Evolutionary conservation across 2,888 invertebrate genomes (phyloP).

Genomic region (Melinaea menophilus): DNA sequence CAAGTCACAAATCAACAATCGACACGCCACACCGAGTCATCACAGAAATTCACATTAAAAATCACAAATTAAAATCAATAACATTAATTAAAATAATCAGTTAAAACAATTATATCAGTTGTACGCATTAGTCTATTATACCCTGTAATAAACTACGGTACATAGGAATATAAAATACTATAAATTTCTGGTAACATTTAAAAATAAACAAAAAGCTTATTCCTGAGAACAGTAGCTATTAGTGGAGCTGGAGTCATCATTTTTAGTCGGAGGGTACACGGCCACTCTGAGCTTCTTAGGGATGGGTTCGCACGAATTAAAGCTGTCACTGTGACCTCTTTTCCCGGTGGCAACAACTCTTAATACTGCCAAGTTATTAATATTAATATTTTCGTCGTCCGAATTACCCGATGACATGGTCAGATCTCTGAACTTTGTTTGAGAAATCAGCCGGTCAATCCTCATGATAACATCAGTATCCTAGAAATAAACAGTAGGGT

Average conservation of each 20-base stretch:
- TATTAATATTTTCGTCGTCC: constrained; percentile 53
- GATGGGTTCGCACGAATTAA: constrained; percentile 55
- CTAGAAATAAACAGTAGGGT: constrained; percentile 35
- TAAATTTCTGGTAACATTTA: constrained; percentile 1
- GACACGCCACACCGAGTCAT: constrained; percentile 13
- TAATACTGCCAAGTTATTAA: constrained; percentile 45
- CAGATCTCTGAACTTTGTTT: constrained; percentile 40
- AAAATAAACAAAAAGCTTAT: constrained; percentile 26
- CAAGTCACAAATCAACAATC: constrained; percentile 24
- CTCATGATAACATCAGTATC: constrained; percentile 57
- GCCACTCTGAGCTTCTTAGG: constrained; percentile 56
- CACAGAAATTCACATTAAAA: constrained; percentile 12
- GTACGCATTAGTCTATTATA: constrained; percentile 4
- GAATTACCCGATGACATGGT: constrained; percentile 42
- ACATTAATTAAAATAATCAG: constrained; percentile 20
- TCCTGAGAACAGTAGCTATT: constrained; percentile 52
- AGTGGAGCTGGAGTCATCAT: constrained; percentile 54
- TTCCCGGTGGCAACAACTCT: constrained; percentile 50
- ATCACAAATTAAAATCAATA: constrained; percentile 32
- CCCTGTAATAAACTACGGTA: constrained; percentile 2
- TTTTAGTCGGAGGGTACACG: constrained; percentile 32
- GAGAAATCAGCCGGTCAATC: constrained; percentile 58
- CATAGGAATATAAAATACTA: constrained; percentile 6
- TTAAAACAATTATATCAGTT: constrained; percentile 11
- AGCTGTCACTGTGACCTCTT: constrained; percentile 53